phyloP scores from a whole-genome alignment of 2,888 invertebrate species.

The Drosophila helvetica region DNA sequence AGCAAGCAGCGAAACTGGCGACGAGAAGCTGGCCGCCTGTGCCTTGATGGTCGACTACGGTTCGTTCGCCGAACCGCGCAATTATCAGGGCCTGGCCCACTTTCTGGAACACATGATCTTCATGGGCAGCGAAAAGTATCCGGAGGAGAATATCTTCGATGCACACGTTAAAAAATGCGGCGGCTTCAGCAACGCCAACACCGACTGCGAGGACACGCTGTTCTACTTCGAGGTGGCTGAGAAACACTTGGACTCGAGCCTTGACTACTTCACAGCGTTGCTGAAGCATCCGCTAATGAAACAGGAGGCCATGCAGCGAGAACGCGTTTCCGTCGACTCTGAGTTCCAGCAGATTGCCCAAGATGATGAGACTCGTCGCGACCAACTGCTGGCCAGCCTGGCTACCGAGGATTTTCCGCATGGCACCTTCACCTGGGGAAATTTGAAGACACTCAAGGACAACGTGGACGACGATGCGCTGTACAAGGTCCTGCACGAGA shows the following conservation, averaged over 20 bases:
- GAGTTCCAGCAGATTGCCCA: conserved; percentile 93
- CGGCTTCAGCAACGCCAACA: conserved; percentile 93
- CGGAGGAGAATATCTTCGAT: conserved; percentile 94
- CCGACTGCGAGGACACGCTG: conserved; percentile 93
- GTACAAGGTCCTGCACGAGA: conserved; percentile 89
- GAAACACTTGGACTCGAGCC: conserved; percentile 89
- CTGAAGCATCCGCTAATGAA: conserved; percentile 94
- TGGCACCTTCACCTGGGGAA: conserved; percentile 93
- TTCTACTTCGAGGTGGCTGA: conserved; percentile 96
- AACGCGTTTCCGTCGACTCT: conserved; percentile 94
- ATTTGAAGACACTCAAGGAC: conserved; percentile 89
- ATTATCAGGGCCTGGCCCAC: conserved; percentile 93
- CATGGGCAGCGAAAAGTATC: conserved; percentile 96
- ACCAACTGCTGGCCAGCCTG: conserved; percentile 90
- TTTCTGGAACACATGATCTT: conserved; percentile 96
- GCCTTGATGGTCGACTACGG: conserved; percentile 91
- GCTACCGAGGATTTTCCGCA: conserved; percentile 89
- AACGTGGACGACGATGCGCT: conserved; percentile 87
- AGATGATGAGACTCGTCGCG: conserved; percentile 89
- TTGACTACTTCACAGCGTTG: conserved; percentile 94
- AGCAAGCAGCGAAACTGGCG: conserved; percentile 68
- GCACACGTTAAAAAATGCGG: conserved; percentile 92
- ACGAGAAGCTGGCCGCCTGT: conserved; percentile 87
- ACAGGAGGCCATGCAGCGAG: conserved; percentile 92
- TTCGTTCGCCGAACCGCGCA: conserved; percentile 90